Base-by-base conservation (phyloP, 2,888 invertebrate species). In the Leucophenga maculata region DNA sequence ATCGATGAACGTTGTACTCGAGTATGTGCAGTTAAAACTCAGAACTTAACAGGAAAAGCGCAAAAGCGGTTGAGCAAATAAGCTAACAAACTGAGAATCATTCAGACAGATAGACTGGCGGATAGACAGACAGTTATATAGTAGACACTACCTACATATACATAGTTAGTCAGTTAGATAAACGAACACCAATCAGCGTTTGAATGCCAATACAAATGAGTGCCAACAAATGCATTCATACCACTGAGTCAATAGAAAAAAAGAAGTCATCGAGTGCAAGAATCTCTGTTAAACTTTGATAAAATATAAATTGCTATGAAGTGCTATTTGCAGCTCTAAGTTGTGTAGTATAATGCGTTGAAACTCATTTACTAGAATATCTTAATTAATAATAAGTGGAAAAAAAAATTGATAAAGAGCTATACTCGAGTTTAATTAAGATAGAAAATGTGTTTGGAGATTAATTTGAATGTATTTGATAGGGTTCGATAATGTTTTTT, bases 221-320 rank as follows among this genome's bases (percentile, higher is more conserved):
- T 31, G n/a, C 65, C 18, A 18, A 32, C 32, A 44, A 20, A 18
- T 32, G 18, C 55, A 57, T 32, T 59, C 55, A 65, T 20, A 62
- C 13, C 39, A 26, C 18, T 48, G 48, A 46, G 54, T 52, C 57
- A n/a, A 14, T n/a, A 57, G 54, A 13, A 64, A 69, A 73, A 70
- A 70, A 73, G 70, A 73, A 67, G 67, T 68, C 67, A 67, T 57
- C n/a, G 31, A 31, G 9, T 39, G 60, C 60, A 60, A 60, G 32
- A 60, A 39, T n/a, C 6, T 50, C 8, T 16, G 39, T 16, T n/a
- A 60, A 39, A 13, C 60, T 60, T 60, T 60, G 16, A 57, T 57
- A 13, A 32, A n/a, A 39, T n/a, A 16, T 60, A 60, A 0, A 59
- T 59, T 22, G 6, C 32, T 39, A 20, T 39, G 8, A 39, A 11